Evolutionary conservation across 53 echinoderm and acorn worm genomes (phyloP), one percentile per base, ranked within the genome.

Genomic region (Astropecten irregularis): DNA sequence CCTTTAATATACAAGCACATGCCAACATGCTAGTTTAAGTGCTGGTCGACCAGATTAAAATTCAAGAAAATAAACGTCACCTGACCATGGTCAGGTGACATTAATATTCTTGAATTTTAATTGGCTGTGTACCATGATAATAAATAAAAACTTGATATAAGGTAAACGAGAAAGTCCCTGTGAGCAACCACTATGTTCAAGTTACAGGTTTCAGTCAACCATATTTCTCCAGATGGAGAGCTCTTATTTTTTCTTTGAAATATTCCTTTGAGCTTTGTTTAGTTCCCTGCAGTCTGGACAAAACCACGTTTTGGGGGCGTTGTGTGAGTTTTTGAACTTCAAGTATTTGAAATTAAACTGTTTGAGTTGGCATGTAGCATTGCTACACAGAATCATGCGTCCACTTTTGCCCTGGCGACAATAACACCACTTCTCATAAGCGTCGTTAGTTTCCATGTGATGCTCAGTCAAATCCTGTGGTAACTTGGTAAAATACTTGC

Each of bases 281-380:
- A 58, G 15, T 16, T 58, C 13, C 15, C 59, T 9, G 59, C 59
- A 58, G 59, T 58, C 59, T 4, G 59, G 59, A 16, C 59, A 58
- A 16, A 29, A 58, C 59, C 59, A 58, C 9, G 2, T 13, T 58
- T 58, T 58, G 15, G 59, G 59, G 15, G 59, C 59, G 9, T 58
- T 58, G 59, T 58, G 31, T 30, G 59, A 13, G 59, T 58, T 16
- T 58, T 58, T 58, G 11, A 58, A 58, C 15, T 58, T 58, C 59
- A 58, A 58, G 59, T 31, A 58, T 16, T 58, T 58, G 9, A 58
- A 58, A 16, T 58, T 28, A 31, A 58, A 31, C 59, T 16, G 15
- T 16, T 58, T 58, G 59, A 58, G 1, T 8, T 3, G 59, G 15
- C 59, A 58, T 16, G 9, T 58, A 13, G 13, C 2, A 58, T 58